phyloP scores from a whole-genome alignment of 2,888 invertebrate genomes.

The Agrochola litura region DNA sequence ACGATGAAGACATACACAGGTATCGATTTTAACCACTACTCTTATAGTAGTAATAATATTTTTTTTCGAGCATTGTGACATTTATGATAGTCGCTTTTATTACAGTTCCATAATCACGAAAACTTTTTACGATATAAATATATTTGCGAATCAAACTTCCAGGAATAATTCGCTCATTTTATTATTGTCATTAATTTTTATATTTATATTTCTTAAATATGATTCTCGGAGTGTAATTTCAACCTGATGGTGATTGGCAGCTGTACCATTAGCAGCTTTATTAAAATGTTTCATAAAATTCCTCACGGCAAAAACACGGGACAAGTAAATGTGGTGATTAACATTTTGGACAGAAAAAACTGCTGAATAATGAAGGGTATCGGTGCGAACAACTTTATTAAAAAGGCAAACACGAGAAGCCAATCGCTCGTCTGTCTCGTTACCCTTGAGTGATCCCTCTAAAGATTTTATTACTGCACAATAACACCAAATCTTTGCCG shows the following conservation, averaged over 20 bases:
- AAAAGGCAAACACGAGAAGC: slow-evolving; percentile 82
- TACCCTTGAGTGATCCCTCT: slow-evolving; percentile 79
- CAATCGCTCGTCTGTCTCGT: slow-evolving; percentile 76
- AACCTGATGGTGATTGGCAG: slow-evolving; percentile 76
- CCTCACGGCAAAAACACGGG: slow-evolving; percentile 73
- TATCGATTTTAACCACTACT: slow-evolving; percentile 76
- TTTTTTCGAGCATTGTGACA: slow-evolving; percentile 71
- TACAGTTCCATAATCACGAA: slow-evolving; percentile 76
- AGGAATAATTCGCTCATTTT: slow-evolving; percentile 69
- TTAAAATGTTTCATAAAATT: slow-evolving; percentile 82
- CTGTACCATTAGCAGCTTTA: slow-evolving; percentile 80
- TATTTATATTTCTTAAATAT: slow-evolving; percentile 67
- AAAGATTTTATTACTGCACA: slow-evolving; percentile 73
- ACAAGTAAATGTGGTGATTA: slow-evolving; percentile 84
- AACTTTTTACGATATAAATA: slow-evolving; percentile 71
- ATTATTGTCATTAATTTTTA: slow-evolving; percentile 74
- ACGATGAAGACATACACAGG: slow-evolving; percentile 84
- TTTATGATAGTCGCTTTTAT: slow-evolving; percentile 79
- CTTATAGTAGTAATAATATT: slow-evolving; percentile 53
- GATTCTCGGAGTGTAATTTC: slow-evolving; percentile 72
- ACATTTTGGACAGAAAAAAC: slow-evolving; percentile 81
- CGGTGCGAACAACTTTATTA: slow-evolving; percentile 85
- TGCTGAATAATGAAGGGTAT: slow-evolving; percentile 82
- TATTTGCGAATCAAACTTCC: slow-evolving; percentile 72
- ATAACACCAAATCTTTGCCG: slow-evolving; percentile 69